phyloP scores from a whole-genome alignment of 2,113 vertebrate species.

The chimpanzee (Pan troglodytes) region NHGRI_mPanTro3-v2.1_pri NC_072403.2:177495501-177496000 shows the following conservation, averaged over 20 bases:
- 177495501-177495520: background rate
- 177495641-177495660: no score
- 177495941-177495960: background rate
- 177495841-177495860: accelerated
- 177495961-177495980: background rate
- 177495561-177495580: background rate
- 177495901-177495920: background rate
- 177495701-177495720: background rate
- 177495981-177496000: accelerated
- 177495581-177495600: background rate
- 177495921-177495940: background rate
- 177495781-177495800: background rate
- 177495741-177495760: background rate
- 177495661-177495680: no score
- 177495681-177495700: background rate
- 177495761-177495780: background rate
- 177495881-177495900: background rate
- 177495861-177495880: background rate
- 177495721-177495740: background rate
- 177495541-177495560: no score
- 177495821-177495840: background rate
- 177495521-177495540: accelerated
- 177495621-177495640: no score
- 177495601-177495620: background rate
- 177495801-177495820: background rate